Base-by-base conservation (phyloP, 2,797 vertebrate species). In the Malurus splendens region DNA sequence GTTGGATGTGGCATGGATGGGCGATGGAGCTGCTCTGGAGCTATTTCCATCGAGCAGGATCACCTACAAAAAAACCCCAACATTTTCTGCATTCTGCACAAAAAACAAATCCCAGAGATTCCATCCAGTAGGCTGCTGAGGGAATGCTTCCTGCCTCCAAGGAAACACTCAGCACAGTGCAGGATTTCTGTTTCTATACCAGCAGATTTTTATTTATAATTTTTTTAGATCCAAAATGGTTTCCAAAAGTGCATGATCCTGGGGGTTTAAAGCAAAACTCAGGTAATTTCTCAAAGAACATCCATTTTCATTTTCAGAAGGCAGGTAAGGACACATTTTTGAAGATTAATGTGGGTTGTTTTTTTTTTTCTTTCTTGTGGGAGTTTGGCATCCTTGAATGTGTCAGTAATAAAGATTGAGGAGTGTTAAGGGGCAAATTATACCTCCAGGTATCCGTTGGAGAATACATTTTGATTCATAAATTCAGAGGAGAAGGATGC, bases 321-420 rank as follows among this genome's bases (percentile, higher is more conserved):
- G 79, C 89, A 92, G 64, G 32, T 86, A 90, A 94, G 79, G 87
- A 91, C 66, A 24, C 87, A 42, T 85, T 92, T 94, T 77, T 90
- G 66, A 92, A 94, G 87, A 96, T 94, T 87, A 90, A 87, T 90
- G 78, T 56, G 33, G 16, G 38, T 16, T 32, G 10, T 14, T 14
- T 4, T 33, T 8, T 36, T 61, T 47, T 48, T 73, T 84, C 76
- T 90, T 82, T 14, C 89, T 78, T 77, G 32, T 67, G 91, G 78
- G 90, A 94, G 70, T 87, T 68, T 47, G 52, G 59, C 93, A 92
- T 94, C 93, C 93, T 96, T 93, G 93, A 93, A 87, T 86, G 48
- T 89, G 76, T 90, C 93, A 93, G 81, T 93, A 85, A 90, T 89
- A 86, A 95, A 95, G 92, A 89, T 59, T 73, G 62, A 91, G 77